phyloP scores from a whole-genome alignment of 1,140 invertebrate genomes.

The Diabrotica virgifera region DNA sequence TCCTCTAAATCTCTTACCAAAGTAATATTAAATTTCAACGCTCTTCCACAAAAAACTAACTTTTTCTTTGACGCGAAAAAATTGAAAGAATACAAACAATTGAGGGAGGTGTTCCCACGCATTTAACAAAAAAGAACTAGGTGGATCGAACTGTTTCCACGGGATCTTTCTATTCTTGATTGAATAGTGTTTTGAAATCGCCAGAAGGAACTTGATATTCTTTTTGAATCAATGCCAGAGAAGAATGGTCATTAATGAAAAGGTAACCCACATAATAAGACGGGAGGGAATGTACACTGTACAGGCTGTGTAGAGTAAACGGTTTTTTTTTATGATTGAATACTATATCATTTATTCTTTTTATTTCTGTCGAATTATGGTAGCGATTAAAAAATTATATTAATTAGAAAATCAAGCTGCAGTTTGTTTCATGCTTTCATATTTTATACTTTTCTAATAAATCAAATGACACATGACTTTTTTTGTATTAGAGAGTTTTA shows the following conservation, averaged over 20 bases:
- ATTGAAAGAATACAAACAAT: constrained; percentile 11
- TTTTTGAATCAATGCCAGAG: background rate
- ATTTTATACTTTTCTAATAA: no score
- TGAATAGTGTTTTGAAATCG: constrained; percentile 10
- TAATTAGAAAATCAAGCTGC: no score
- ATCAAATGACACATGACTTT: no score
- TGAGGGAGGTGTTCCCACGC: constrained; percentile 14
- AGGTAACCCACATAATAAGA: background rate
- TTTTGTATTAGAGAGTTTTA: no score
- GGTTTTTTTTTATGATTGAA: no score
- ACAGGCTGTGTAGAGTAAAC: no score
- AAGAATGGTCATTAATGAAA: constrained; percentile 8
- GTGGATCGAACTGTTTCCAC: constrained; percentile 2
- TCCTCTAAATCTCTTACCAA: background rate
- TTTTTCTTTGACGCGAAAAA: constrained; percentile 13
- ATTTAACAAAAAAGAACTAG: constrained; percentile 6
- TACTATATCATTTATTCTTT: no score
- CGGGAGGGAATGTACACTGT: no score
- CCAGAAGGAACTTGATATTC: constrained; percentile 13
- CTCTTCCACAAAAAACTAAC: constrained; percentile 7
- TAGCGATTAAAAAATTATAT: no score
- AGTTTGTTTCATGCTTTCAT: no score
- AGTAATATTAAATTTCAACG: constrained; percentile 12
- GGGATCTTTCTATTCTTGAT: constrained; percentile 7
- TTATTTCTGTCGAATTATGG: no score